phyloP scores from a whole-genome alignment of 2,113 vertebrate species.

The Tupaia tana region DNA sequence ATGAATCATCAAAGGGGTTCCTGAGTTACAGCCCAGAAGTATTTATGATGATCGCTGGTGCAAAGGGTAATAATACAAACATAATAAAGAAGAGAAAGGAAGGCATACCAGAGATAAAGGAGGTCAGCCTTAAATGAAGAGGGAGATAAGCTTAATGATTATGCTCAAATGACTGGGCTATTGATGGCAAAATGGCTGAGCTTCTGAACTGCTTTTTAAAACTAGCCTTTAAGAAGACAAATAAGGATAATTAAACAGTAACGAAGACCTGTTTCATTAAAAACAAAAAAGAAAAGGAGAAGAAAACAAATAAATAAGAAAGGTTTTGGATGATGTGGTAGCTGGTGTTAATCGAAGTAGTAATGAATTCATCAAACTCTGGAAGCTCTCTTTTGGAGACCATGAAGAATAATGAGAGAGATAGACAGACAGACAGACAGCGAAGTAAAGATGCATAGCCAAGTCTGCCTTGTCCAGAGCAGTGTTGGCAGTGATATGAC shows the following conservation, averaged over 20 bases:
- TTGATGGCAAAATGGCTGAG: constrained; percentile 65
- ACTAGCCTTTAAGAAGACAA: constrained; percentile 79
- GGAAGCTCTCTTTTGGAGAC: constrained; percentile 6
- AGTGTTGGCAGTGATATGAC: neutral
- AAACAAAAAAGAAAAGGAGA: neutral
- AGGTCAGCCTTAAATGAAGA: constrained; percentile 31
- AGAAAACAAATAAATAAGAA: constrained; percentile 66
- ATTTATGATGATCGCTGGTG: constrained; percentile 66
- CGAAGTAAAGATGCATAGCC: neutral
- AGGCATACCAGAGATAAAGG: constrained; percentile 59
- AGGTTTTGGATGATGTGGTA: constrained; percentile 47
- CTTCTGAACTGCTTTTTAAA: constrained; percentile 73
- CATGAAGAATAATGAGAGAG: neutral
- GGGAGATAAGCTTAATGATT: constrained; percentile 70
- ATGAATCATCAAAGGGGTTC: constrained; percentile 65
- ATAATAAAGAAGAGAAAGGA: constrained; percentile 74
- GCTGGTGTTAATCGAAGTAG: constrained; percentile 46
- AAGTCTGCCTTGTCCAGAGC: neutral
- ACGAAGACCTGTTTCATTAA: constrained; percentile 73
- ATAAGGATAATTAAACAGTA: constrained; percentile 76
- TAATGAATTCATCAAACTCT: constrained; percentile 57
- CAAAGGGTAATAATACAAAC: constrained; percentile 68
- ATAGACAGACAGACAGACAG: neutral
- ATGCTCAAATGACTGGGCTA: constrained; percentile 67
- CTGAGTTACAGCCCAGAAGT: constrained; percentile 58